These are phyloP conservation scores for Cervus canadensis DNA, from an alignment of 2,113 vertebrate species.

Conservation along the genomic window DNA sequence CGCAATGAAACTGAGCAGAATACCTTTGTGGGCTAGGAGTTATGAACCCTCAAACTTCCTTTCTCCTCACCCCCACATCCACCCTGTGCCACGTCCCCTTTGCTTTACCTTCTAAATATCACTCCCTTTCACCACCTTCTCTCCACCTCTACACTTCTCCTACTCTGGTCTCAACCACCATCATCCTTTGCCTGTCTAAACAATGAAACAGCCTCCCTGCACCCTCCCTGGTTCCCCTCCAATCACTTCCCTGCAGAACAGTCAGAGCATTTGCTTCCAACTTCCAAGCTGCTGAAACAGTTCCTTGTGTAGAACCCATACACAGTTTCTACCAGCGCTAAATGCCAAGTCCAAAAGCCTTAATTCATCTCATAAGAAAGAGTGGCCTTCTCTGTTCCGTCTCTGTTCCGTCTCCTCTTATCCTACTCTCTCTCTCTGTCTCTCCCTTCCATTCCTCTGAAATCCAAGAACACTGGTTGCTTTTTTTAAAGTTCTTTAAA, in stretches of 20 bases:
- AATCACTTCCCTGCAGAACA: not conserved
- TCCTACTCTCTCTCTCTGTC: not conserved
- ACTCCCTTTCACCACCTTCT: not conserved
- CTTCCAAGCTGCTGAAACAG: not conserved
- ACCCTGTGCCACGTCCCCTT: not conserved
- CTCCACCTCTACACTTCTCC: not conserved
- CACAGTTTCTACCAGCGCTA: not conserved
- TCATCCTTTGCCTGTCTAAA: not conserved
- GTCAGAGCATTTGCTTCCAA: not conserved
- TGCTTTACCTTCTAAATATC: not conserved
- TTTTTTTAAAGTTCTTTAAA: not conserved
- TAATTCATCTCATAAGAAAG: not conserved
- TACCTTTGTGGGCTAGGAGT: not conserved
- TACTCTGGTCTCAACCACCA: not conserved
- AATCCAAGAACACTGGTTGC: not conserved
- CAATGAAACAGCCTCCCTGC: not conserved
- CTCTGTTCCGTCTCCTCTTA: not conserved
- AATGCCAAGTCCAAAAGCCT: not conserved
- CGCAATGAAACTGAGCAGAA: not conserved
- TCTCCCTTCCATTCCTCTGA: not conserved
- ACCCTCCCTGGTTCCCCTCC: not conserved
- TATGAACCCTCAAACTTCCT: not conserved
- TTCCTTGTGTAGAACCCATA: not conserved
- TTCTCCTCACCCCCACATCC: not conserved
- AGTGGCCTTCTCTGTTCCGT: too few relatives aligned